Base-by-base conservation (phyloP, 2,797 vertebrate genomes). In the Typhlichthys subterraneus region DNA sequence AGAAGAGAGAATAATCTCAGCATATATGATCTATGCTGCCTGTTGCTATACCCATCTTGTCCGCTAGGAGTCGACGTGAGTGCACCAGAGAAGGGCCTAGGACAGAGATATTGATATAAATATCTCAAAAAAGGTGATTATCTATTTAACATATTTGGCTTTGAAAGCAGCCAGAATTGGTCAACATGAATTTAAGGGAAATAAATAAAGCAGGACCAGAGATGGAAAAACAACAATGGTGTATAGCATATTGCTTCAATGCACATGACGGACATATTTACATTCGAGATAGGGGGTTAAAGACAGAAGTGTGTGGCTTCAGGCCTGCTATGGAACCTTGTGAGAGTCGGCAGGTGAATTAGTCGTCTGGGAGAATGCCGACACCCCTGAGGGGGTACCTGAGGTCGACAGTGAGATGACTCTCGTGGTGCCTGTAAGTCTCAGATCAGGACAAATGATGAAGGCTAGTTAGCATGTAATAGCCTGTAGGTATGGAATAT, bases 41-140 rank as follows among this genome's bases (percentile, higher is more conserved):
- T 10, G 58, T 4, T 89, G 87, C 77, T 83, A 63, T 89, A 76
- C 82, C 66, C 0, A 0, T 3, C 73, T 7, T 12, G 2, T 50
- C 88, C 91, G 53, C 88, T 89, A 91, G 90, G 88, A 87, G 91
- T 70, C 89, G 87, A 86, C 72, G 67, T 84, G 82, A 85, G 79
- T 72, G 88, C 81, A 83, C 70, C 52, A 45, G 61, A 86, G 75
- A 75, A 54, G 45, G 0, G 60, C 63, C 61, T 42, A 65, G 52
- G 74, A 72, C 77, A 29, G 58, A 31, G 23, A 29, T 29, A 29
- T 29, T 29, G 23, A 29, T 29, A 29, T 4, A 29, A 29, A 29
- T 4, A 29, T 29, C 23, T 29, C 4, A 29, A 29, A 29, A 29
- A 29, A 29, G 0, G 4, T 29, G 23, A 29, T 29, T 29, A 29